These are phyloP conservation scores for Myathropa florea DNA, from an alignment of 2,888 invertebrate species.

Conservation along the genomic window DNA sequence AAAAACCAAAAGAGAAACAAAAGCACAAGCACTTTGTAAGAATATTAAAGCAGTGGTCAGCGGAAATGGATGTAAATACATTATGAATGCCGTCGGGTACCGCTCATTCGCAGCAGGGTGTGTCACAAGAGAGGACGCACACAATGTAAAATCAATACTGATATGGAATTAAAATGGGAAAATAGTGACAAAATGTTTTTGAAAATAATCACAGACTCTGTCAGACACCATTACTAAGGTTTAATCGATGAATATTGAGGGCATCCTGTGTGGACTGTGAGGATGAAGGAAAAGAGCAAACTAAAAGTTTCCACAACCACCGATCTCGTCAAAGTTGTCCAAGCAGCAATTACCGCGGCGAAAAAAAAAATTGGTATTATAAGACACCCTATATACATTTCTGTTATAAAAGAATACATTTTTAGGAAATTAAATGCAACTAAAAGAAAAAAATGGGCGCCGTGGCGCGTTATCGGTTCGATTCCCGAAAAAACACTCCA, in stretches of 20 bases:
- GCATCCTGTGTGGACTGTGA: not conserved
- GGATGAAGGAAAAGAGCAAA: not conserved
- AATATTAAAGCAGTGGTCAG: slow-evolving; percentile 20
- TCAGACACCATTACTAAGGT: not conserved
- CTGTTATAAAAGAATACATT: no score
- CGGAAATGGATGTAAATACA: slow-evolving; percentile 14
- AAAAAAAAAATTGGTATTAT: not conserved
- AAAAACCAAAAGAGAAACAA: slow-evolving; percentile 2
- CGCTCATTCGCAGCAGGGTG: not conserved
- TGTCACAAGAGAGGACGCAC: not conserved
- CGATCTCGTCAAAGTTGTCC: not conserved
- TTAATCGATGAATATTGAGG: not conserved
- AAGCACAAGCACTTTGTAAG: slow-evolving; percentile 10
- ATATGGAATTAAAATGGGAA: not conserved
- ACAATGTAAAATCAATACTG: not conserved
- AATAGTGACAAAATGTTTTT: not conserved
- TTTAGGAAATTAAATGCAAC: no score
- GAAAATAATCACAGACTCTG: not conserved
- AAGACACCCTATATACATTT: no score
- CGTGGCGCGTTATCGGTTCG: no score
- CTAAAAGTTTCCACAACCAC: not conserved
- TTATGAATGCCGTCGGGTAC: not conserved
- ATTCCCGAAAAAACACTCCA: no score
- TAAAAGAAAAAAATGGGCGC: no score
- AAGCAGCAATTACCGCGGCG: not conserved